A percentile compares a stretch with the other conserved stretches of the same genome.
Conservation (phyloP, 2,113 vertebrate genomes). For the Ramphastos sulfuratus region DNA sequence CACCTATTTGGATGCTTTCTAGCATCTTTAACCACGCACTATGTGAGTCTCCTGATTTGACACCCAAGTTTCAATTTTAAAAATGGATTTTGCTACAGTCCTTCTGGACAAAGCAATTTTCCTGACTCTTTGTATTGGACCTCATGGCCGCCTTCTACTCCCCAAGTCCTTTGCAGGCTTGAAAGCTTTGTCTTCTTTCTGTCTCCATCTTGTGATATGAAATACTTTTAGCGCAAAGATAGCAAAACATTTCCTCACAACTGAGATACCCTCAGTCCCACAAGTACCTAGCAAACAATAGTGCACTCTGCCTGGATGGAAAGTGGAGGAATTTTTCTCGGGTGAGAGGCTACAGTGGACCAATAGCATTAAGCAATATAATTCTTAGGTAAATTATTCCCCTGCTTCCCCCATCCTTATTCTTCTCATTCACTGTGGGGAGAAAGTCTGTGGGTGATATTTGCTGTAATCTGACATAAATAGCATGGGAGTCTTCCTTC, state of each 20-base stretch:
- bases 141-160: too few relatives aligned
- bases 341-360: neutral
- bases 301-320: neutral
- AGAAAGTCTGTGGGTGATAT: neutral
- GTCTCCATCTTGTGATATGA: neutral
- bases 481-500: neutral
- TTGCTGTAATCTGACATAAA: neutral
- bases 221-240: neutral
- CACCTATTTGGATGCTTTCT: neutral
- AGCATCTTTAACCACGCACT: neutral
- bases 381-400: neutral
- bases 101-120: neutral
- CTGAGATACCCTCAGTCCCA: neutral
- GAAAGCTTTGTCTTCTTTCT: neutral
- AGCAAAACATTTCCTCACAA: neutral
- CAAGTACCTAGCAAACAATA: neutral
- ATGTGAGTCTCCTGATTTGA: neutral
- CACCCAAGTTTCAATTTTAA: neutral
- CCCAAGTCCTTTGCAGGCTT: neutral
- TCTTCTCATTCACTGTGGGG: neutral
- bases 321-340: neutral
- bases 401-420: neutral
- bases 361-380: neutral
- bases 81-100: neutral
- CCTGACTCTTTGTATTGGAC: neutral